These are phyloP conservation scores for Gymnarchus niloticus DNA, from an alignment of 2,113 vertebrate genomes.

Conservation along the genomic window DNA sequence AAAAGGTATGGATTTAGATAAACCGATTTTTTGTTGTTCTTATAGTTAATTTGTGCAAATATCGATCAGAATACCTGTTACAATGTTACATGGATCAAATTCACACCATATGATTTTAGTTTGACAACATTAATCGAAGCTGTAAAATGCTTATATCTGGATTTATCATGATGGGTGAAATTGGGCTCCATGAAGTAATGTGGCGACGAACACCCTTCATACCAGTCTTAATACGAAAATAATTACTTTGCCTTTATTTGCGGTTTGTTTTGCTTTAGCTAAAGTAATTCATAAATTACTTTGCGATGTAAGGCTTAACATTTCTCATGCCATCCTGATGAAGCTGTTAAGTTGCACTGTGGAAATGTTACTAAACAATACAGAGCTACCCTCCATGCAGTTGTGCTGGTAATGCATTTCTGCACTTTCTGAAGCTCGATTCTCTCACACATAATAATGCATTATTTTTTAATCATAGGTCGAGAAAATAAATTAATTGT, in stretches of 20 bases:
- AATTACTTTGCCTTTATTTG: not conserved
- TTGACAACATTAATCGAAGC: not conserved
- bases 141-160: not conserved
- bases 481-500: too few relatives aligned
- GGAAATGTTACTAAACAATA: not conserved
- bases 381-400: constrained; percentile 27
- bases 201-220: not conserved
- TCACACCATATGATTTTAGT: not conserved
- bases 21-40: not conserved
- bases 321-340: not conserved
- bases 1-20: not conserved
- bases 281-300: not conserved
- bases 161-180: not conserved
- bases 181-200: not conserved
- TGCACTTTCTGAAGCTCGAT: not conserved
- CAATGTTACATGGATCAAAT: not conserved
- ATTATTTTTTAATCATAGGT: too few relatives aligned
- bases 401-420: not conserved
- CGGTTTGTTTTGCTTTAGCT: not conserved
- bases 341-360: not conserved
- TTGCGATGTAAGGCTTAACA: not conserved
- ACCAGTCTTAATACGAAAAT: not conserved
- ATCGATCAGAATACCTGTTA: not conserved
- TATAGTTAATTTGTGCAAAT: not conserved
- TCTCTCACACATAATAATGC: not conserved